These are phyloP conservation scores for Samia ricini DNA, from an alignment of 1,140 invertebrate genomes.

Conservation along the genomic window DNA sequence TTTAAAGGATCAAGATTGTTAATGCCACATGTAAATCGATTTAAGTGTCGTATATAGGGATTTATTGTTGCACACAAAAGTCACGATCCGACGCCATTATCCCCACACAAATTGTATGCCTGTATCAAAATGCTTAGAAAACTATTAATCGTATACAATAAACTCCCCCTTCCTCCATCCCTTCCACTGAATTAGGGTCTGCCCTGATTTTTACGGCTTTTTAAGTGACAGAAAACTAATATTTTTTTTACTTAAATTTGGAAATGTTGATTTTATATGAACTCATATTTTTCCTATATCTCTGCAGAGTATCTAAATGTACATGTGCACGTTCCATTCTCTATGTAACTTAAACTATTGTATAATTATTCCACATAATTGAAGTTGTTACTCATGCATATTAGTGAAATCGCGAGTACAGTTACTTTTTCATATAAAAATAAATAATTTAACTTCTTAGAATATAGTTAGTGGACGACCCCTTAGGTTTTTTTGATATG, in stretches of 20 bases:
- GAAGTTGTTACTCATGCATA: too few relatives aligned
- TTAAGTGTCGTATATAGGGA: constrained; percentile 48
- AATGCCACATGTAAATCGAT: constrained; percentile 37
- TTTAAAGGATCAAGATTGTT: not conserved
- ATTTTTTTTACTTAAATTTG: not conserved
- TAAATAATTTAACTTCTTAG: too few relatives aligned
- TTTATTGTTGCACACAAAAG: constrained; percentile 54
- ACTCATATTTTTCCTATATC: not conserved
- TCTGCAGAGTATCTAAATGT: too few relatives aligned
- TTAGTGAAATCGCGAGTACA: too few relatives aligned
- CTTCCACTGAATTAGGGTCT: constrained; percentile 6
- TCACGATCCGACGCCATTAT: constrained; percentile 39
- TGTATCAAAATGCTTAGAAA: constrained; percentile 26
- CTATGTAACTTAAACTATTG: too few relatives aligned
- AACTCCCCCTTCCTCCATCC: not conserved
- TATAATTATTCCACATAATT: too few relatives aligned
- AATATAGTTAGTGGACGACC: too few relatives aligned
- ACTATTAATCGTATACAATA: constrained; percentile 28
- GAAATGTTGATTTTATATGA: not conserved
- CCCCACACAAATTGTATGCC: constrained; percentile 40
- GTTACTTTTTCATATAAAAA: too few relatives aligned
- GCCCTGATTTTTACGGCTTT: constrained; percentile 19
- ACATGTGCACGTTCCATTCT: too few relatives aligned
- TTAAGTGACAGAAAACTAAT: constrained; percentile 7
- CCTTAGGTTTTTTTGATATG: too few relatives aligned